phyloP scores from a whole-genome alignment of 2,888 invertebrate species.

The Dusona sp. region DNA sequence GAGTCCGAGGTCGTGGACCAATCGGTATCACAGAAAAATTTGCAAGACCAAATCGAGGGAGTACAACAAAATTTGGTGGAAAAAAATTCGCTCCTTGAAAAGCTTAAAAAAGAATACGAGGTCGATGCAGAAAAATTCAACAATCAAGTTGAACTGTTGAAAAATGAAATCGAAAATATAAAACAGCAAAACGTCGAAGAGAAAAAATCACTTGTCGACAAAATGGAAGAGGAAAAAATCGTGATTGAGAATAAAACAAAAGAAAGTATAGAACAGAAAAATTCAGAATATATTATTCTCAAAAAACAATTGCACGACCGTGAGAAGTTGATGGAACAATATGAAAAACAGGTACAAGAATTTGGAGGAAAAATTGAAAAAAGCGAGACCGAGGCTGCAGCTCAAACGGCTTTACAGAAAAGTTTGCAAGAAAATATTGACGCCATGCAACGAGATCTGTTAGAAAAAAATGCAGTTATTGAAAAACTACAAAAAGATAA shows the following conservation, averaged over 20 bases:
- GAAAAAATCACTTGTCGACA: background rate
- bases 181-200: background rate
- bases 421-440: background rate
- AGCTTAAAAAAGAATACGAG: background rate
- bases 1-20: slow-evolving; percentile 9
- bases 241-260: background rate
- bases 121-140: background rate
- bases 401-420: background rate
- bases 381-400: background rate
- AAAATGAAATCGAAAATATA: background rate
- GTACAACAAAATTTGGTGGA: background rate
- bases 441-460: background rate
- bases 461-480: slow-evolving; percentile 52
- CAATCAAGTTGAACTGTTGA: background rate
- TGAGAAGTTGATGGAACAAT: background rate
- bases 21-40: slow-evolving; percentile 2
- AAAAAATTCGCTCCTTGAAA: background rate
- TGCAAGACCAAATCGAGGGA: background rate
- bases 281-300: background rate
- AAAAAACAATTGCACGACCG: background rate
- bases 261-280: background rate
- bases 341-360: background rate
- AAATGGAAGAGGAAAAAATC: background rate
- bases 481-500: slow-evolving; percentile 73
- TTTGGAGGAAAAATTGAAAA: background rate